Conservation (phyloP, 2,113 vertebrate species). For the Cavia aperea region DNA sequence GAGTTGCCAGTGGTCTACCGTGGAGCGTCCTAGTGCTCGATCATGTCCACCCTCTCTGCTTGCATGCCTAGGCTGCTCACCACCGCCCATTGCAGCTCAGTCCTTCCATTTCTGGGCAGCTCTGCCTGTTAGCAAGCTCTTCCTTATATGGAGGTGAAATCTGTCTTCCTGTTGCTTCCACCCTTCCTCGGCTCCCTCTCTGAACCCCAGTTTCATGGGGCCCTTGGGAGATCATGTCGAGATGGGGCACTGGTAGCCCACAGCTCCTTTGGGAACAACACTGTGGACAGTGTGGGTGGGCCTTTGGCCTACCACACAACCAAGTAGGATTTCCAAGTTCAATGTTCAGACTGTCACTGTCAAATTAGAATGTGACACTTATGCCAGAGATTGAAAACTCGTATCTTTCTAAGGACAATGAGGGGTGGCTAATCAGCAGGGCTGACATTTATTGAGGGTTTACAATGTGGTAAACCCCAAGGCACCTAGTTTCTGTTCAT, state of each 20-base stretch:
- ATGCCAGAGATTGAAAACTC: not conserved
- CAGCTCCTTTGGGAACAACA: not conserved
- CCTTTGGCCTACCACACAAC: not conserved
- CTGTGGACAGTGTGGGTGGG: not conserved
- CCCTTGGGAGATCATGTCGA: not conserved
- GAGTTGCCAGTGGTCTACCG: not conserved
- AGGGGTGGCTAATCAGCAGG: not conserved
- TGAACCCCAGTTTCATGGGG: constrained; percentile 35
- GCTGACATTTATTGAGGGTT: not conserved
- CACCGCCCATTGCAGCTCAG: not conserved
- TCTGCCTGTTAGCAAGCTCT: constrained; percentile 49
- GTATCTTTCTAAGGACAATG: not conserved
- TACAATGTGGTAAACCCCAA: not conserved
- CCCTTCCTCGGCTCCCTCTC: constrained; percentile 49
- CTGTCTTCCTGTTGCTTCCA: constrained; percentile 35
- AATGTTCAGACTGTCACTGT: not conserved
- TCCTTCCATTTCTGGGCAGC: constrained; percentile 63
- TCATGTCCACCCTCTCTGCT: not conserved
- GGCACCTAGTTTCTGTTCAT: not conserved
- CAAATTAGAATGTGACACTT: not conserved
- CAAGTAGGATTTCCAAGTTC: not conserved
- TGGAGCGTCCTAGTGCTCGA: not conserved
- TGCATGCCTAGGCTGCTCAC: constrained; percentile 20
- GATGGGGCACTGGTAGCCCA: not conserved
- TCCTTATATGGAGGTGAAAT: constrained; percentile 65